phyloP scores from a whole-genome alignment of 2,888 invertebrate species.

The Brachyptera putata region DNA sequence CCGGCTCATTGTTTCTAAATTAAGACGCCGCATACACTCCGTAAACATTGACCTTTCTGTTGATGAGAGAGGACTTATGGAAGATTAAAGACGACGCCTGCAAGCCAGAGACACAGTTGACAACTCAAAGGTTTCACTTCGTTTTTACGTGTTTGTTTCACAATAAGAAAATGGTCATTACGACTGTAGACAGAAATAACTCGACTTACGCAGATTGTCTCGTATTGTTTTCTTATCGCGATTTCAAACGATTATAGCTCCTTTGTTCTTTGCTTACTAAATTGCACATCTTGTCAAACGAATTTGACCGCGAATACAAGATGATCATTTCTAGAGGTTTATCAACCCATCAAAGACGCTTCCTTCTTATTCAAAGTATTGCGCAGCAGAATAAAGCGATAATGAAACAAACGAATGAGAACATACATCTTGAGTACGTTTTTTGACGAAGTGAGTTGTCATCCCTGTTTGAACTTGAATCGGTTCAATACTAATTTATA shows the following conservation, averaged over 20 bases:
- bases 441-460: no score
- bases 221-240: constrained; percentile 1
- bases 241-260: not conserved
- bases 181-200: constrained; percentile 5
- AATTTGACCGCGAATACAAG: not conserved
- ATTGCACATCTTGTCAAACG: constrained; percentile 7
- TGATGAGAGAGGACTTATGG: constrained; percentile 5
- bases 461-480: no score
- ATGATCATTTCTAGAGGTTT: not conserved
- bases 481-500: no score
- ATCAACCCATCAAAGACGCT: not conserved
- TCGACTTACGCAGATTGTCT: no score
- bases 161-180: constrained; percentile 10
- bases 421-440: not conserved
- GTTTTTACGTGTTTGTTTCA: not conserved
- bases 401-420: not conserved
- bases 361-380: no score
- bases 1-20: not conserved
- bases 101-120: no score
- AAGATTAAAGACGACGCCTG: constrained; percentile 10
- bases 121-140: no score
- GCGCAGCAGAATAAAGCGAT: no score
- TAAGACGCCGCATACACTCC: not conserved
- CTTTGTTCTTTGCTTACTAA: not conserved
- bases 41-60: not conserved